Percentiles rank a stretch among this genome's conserved stretches.
phyloP scores from a whole-genome alignment of 2,888 invertebrate genomes.

The Heliconius aoede region DNA sequence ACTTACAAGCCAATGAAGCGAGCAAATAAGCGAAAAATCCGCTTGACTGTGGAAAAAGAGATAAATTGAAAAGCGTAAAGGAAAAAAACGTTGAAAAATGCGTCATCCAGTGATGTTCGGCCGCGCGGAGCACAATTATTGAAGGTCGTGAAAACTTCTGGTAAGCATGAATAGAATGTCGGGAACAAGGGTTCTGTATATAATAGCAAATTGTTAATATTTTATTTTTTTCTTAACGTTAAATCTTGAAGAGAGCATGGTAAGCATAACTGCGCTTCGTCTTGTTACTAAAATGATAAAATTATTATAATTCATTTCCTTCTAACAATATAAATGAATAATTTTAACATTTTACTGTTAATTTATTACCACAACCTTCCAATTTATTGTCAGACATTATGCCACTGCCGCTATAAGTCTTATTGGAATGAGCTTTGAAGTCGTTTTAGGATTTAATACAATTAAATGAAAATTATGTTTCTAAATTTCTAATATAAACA shows the following conservation, averaged over 20 bases:
- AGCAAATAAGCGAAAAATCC: conserved; percentile 82
- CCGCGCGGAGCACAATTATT: conserved; percentile 71
- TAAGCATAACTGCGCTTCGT: too few relatives aligned
- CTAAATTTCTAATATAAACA: too few relatives aligned
- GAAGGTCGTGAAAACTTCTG: conserved; percentile 70
- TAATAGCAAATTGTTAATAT: too few relatives aligned
- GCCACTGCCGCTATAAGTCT: not conserved
- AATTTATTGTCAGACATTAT: too few relatives aligned
- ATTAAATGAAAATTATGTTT: too few relatives aligned
- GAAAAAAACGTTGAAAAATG: conserved; percentile 61
- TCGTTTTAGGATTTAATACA: too few relatives aligned
- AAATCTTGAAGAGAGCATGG: too few relatives aligned
- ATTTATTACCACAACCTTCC: not conserved
- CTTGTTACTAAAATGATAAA: too few relatives aligned
- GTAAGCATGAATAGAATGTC: conserved; percentile 26
- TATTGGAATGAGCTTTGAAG: not conserved
- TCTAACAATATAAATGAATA: too few relatives aligned
- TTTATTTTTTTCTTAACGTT: too few relatives aligned
- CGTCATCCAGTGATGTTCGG: conserved; percentile 73
- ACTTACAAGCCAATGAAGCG: conserved; percentile 83
- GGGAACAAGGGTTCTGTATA: conserved; percentile 55
- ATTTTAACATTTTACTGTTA: too few relatives aligned
- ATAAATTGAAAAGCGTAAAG: conserved; percentile 69
- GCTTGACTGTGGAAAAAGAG: conserved; percentile 77
- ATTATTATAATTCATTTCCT: too few relatives aligned